Base-by-base conservation (phyloP, 2,113 vertebrate species). In the Marcusenius ussheri region DNA sequence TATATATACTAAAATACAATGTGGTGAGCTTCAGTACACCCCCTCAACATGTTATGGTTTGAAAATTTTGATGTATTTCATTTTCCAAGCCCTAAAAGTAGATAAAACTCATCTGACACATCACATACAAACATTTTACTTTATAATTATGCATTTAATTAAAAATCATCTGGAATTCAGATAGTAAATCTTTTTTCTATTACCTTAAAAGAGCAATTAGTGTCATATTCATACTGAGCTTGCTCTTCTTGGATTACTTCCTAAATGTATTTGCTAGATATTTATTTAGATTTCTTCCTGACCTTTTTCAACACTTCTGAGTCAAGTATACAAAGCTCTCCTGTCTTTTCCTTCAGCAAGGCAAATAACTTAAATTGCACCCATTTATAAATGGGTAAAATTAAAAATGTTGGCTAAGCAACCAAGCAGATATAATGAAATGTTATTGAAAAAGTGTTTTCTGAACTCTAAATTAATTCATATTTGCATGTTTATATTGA, bases 271-370 rank as follows among this genome's bases (percentile, higher is more conserved):
- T 80, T 80, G 74, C 35, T 42, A 80, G 74, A 80, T 80, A 80
- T 80, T 80, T 80, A 80, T 80, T 80, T 80, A 42, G 74, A 42
- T 80, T 80, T 80, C 31, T 80, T 80, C 74, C 74, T 80, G 74
- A 80, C 74, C 74, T 80, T 42, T 70, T 80, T 35, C 35, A 42
- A 80, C 35, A 80, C 74, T 24, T 42, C 35, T 5, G 17, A 35
- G 35, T 77, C 13, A 80, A 80, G 74, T 80, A 80, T 80, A 39
- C 70, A 42, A 80, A 42, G 74, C 74, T 42, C 17, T 80, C 15
- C 74, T 17, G 35, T 42, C 74, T 80, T 17, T 42, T 80, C 35
- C 74, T 19, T 42, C 6, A 42, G 74, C 74, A 80, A 80, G 31
- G 74, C 31, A 80, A 80, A 80, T 80, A 80, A 39, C 35, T 39